These are phyloP conservation scores for Bombus affinis DNA, from an alignment of 1,140 invertebrate species.

Conservation along the genomic window DNA sequence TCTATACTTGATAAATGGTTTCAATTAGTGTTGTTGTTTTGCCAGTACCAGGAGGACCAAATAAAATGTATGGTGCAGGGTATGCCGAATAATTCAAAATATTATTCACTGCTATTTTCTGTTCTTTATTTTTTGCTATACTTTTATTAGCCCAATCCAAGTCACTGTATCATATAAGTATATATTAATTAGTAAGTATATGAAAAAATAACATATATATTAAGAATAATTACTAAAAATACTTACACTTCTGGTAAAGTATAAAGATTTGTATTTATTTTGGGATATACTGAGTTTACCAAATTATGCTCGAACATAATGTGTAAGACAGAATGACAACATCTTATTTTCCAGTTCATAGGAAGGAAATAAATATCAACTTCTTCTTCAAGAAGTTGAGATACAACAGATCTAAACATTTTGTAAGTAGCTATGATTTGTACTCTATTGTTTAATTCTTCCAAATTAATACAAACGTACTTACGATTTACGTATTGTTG, in stretches of 20 bases:
- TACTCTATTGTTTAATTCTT: background rate
- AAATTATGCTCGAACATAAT: slow-evolving; percentile 55
- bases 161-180: slow-evolving; percentile 22
- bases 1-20: slow-evolving; percentile 84
- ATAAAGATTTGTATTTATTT: slow-evolving; percentile 1
- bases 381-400: background rate
- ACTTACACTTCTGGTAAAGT: slow-evolving; percentile 30
- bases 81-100: slow-evolving; percentile 79
- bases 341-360: slow-evolving; percentile 54
- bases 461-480: background rate
- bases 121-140: slow-evolving; percentile 86
- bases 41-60: slow-evolving; percentile 92
- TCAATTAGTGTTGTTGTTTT: slow-evolving; percentile 92
- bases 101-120: slow-evolving; percentile 45
- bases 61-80: slow-evolving; percentile 89
- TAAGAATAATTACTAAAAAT: background rate
- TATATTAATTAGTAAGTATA: too few relatives aligned
- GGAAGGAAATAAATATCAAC: slow-evolving; percentile 63
- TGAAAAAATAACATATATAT: slow-evolving; percentile 13
- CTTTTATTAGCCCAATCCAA: slow-evolving; percentile 86
- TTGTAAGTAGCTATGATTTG: background rate
- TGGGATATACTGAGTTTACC: slow-evolving; percentile 62
- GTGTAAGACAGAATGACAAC: slow-evolving; percentile 67
- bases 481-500: background rate
- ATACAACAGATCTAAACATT: slow-evolving; percentile 24